Conservation (phyloP, 2,888 invertebrate species). For the Acrobasis consociella region DNA sequence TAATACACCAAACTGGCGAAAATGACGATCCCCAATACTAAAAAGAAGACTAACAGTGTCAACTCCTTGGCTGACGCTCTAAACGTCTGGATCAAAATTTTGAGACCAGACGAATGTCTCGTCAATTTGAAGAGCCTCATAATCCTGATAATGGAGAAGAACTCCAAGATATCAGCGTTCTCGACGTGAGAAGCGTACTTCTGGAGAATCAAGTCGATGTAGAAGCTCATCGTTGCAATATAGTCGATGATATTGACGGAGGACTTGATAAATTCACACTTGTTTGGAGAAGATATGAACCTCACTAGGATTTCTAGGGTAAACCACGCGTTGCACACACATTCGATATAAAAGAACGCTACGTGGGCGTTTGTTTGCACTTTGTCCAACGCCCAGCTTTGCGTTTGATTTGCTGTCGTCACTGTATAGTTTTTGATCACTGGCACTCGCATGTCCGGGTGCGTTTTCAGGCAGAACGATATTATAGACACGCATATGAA, state of each 20-base stretch:
- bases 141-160: conserved; percentile 98
- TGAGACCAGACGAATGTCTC: conserved; percentile 97
- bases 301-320: conserved; percentile 97
- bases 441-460: conserved; percentile 98
- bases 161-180: conserved; percentile 98
- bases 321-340: conserved; percentile 99
- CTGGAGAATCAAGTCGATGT: conserved; percentile 95
- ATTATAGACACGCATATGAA: conserved; percentile 99
- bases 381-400: conserved; percentile 94
- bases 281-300: conserved; percentile 96
- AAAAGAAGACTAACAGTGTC: conserved; percentile 97
- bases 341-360: conserved; percentile 99
- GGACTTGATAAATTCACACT: conserved; percentile 96
- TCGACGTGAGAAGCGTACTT: conserved; percentile 95
- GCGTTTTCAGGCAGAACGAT: conserved; percentile 99
- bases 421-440: conserved; percentile 91
- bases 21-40: conserved; percentile 98
- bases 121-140: conserved; percentile 99
- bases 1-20: conserved; percentile 99
- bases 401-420: conserved; percentile 87
- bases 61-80: conserved; percentile 98
- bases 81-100: conserved; percentile 99
- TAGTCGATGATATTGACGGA: conserved; percentile 99
- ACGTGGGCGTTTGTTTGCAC: conserved; percentile 97
- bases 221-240: conserved; percentile 99